Evolutionary conservation across 2,888 invertebrate genomes (phyloP).

Genomic region (Sepiola atlantica): DNA sequence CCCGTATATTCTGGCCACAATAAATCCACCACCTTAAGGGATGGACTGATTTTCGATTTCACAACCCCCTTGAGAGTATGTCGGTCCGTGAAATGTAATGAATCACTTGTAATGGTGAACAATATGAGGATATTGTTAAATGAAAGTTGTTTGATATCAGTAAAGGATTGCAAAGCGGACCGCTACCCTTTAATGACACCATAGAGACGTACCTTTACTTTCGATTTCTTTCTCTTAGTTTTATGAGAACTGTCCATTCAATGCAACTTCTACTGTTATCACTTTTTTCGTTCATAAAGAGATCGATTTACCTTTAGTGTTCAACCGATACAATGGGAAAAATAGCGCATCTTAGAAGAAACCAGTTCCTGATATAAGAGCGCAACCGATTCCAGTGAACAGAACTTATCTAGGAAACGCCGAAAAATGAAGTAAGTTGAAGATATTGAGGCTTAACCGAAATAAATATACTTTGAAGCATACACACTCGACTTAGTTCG

Average conservation of each 20-base stretch:
- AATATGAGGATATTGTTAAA: not conserved
- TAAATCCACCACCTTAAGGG: not conserved
- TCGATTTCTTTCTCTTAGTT: not conserved
- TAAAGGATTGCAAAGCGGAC: not conserved
- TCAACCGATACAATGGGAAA: not conserved
- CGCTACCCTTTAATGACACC: not conserved
- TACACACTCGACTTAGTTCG: too few relatives aligned
- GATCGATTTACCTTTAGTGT: not conserved
- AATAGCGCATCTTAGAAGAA: not conserved
- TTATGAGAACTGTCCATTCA: not conserved
- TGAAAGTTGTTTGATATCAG: not conserved
- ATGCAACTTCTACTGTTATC: not conserved
- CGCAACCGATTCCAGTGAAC: not conserved
- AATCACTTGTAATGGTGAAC: not conserved
- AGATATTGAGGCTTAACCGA: not conserved
- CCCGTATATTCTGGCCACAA: not conserved
- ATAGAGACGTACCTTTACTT: not conserved
- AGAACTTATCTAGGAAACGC: not conserved
- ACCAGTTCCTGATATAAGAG: not conserved
- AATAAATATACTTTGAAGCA: too few relatives aligned
- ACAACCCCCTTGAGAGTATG: not conserved
- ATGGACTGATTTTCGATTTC: constrained; percentile 11
- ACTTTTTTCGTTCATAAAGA: not conserved
- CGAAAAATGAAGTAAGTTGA: not conserved
- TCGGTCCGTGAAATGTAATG: not conserved